Evolutionary conservation across 2,888 invertebrate genomes (phyloP).

Genomic region (Xylocampa areola): DNA sequence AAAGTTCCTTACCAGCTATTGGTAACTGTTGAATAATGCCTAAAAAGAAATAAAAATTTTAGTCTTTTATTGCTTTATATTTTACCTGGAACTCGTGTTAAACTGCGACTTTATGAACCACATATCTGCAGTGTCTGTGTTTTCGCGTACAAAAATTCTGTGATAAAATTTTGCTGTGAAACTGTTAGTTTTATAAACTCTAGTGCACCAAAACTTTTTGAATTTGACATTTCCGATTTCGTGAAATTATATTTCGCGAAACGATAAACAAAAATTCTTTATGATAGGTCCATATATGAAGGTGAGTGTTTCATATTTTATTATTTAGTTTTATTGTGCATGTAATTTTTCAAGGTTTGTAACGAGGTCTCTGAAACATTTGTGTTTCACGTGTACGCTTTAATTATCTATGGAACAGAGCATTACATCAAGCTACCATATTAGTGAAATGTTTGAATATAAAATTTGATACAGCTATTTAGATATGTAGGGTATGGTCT

Average conservation of each 20-base stretch:
- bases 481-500: neutral
- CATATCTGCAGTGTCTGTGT: constrained; percentile 70
- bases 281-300: constrained; percentile 90
- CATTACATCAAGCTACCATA: constrained; percentile 2
- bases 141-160: constrained; percentile 77
- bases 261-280: constrained; percentile 82
- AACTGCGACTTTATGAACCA: constrained; percentile 77
- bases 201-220: constrained; percentile 57
- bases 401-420: constrained; percentile 5
- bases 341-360: constrained; percentile 28
- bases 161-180: constrained; percentile 85
- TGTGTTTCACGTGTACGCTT: constrained; percentile 11
- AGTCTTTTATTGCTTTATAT: constrained; percentile 39
- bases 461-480: constrained; percentile 10
- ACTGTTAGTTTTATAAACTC: constrained; percentile 65
- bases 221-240: constrained; percentile 73
- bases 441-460: constrained; percentile 25
- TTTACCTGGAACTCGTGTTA: constrained; percentile 71
- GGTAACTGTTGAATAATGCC: constrained; percentile 76
- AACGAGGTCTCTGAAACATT: constrained; percentile 30
- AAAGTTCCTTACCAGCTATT: constrained; percentile 62
- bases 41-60: constrained; percentile 81
- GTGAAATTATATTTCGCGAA: constrained; percentile 87
- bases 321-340: constrained; percentile 35
- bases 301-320: constrained; percentile 76